Evolutionary conservation across 2,113 vertebrate genomes (phyloP).

Genomic region (Lampris incognitus): DNA sequence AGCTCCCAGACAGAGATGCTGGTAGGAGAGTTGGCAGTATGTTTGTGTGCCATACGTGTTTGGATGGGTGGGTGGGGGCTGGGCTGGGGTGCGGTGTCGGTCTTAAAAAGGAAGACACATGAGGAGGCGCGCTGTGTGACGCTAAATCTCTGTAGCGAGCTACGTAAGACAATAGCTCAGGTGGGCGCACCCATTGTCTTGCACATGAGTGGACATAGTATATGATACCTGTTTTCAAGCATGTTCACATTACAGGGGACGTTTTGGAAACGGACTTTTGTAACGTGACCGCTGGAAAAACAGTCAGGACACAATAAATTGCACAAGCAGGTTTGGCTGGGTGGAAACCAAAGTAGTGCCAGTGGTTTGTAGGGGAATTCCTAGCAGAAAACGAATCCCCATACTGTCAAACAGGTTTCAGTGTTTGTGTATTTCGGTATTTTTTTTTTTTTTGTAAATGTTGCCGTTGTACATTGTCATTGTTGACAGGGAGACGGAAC

Average conservation of each 20-base stretch:
- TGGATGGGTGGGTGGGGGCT: no score
- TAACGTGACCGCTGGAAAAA: slow-evolving; percentile 62
- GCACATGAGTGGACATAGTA: slow-evolving; percentile 46
- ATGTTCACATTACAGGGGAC: slow-evolving; percentile 62
- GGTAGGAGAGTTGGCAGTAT: not conserved
- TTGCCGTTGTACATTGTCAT: slow-evolving; percentile 64
- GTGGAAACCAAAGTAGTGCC: slow-evolving; percentile 57
- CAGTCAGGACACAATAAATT: slow-evolving; percentile 53
- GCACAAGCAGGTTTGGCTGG: slow-evolving; percentile 64
- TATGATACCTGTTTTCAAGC: slow-evolving; percentile 62
- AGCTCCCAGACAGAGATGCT: not conserved
- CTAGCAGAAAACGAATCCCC: slow-evolving; percentile 66
- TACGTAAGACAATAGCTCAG: slow-evolving; percentile 64
- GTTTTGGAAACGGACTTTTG: slow-evolving; percentile 56
- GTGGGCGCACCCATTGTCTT: slow-evolving; percentile 62
- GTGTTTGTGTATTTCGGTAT: slow-evolving; percentile 69
- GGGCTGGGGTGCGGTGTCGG: not conserved
- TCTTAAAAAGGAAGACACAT: slow-evolving; percentile 41
- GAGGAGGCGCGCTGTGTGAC: slow-evolving; percentile 40
- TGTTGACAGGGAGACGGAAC: slow-evolving; percentile 68
- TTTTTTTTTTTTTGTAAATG: slow-evolving; percentile 66
- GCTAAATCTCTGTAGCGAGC: slow-evolving; percentile 43
- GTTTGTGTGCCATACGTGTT: no score
- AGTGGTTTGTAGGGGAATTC: slow-evolving; percentile 69
- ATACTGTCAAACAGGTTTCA: slow-evolving; percentile 49